phyloP scores from a whole-genome alignment of 2,888 invertebrate species.

The Diloba caeruleocephala region DNA sequence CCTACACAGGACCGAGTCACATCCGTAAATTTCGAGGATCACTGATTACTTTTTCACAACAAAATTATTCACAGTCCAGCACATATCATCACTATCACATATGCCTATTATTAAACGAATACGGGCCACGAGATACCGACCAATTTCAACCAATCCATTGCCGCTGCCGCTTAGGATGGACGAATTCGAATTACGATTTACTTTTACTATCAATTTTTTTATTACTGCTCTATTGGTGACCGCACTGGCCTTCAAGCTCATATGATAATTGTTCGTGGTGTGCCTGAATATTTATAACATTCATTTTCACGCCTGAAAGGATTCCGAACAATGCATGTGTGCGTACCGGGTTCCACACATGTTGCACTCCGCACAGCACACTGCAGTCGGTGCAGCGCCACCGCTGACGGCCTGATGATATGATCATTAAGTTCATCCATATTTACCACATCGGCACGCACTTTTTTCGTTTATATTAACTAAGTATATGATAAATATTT shows the following conservation, averaged over 20 bases:
- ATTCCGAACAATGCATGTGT: constrained; percentile 55
- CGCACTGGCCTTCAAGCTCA: constrained; percentile 80
- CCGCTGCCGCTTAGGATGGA: constrained; percentile 66
- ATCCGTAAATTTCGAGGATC: constrained; percentile 9
- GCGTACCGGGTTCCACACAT: constrained; percentile 53
- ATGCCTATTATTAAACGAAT: constrained; percentile 43
- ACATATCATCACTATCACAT: constrained; percentile 60
- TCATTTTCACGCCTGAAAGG: constrained; percentile 88
- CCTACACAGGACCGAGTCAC: too few relatives aligned
- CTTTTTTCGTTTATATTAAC: too few relatives aligned
- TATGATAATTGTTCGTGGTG: constrained; percentile 82
- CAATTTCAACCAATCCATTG: constrained; percentile 88
- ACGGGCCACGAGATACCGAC: constrained; percentile 78
- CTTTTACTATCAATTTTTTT: constrained; percentile 55
- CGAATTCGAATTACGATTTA: constrained; percentile 41
- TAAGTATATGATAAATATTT: too few relatives aligned
- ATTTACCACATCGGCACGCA: too few relatives aligned
- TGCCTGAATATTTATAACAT: constrained; percentile 88
- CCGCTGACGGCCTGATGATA: constrained; percentile 19
- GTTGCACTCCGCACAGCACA: constrained; percentile 46
- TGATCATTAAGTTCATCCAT: constrained; percentile 30
- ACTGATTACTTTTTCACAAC: constrained; percentile 22
- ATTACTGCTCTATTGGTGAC: constrained; percentile 71
- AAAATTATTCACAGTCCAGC: constrained; percentile 54
- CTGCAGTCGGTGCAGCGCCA: constrained; percentile 12